These are phyloP conservation scores for Drosophila pachea DNA, from an alignment of 1,140 invertebrate genomes.

Conservation along the genomic window DNA sequence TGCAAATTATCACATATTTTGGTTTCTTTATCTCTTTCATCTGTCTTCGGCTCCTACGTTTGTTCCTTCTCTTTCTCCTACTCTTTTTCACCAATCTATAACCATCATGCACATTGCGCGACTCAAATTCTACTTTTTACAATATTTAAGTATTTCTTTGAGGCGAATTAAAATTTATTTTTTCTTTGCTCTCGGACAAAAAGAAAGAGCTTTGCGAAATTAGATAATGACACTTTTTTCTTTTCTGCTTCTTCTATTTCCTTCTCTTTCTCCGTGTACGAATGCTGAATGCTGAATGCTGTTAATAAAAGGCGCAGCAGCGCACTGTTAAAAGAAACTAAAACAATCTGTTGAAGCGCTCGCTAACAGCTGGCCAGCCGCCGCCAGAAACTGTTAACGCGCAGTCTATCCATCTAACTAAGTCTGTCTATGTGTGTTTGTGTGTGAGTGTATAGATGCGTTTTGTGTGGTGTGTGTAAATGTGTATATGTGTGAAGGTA, in stretches of 20 bases:
- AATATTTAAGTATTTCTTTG: slow-evolving; percentile 66
- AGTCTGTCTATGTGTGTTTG: slow-evolving; percentile 30
- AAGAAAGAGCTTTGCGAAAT: slow-evolving; percentile 40
- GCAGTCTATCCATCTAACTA: slow-evolving; percentile 49
- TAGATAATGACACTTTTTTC: slow-evolving; percentile 8
- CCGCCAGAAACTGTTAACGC: slow-evolving; percentile 55
- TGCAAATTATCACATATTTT: slow-evolving; percentile 77
- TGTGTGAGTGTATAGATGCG: slow-evolving; percentile 24
- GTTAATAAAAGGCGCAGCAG: slow-evolving; percentile 47
- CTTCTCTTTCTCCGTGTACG: background rate
- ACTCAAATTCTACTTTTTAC: slow-evolving; percentile 64
- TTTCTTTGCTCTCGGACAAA: slow-evolving; percentile 18
- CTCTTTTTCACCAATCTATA: slow-evolving; percentile 16
- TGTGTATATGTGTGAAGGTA: slow-evolving; percentile 46
- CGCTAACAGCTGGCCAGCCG: slow-evolving; percentile 60
- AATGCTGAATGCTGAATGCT: slow-evolving; percentile 40
- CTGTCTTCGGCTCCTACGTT: slow-evolving; percentile 15
- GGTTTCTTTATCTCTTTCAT: slow-evolving; percentile 47
- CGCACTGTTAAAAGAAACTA: slow-evolving; percentile 44
- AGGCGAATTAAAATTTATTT: slow-evolving; percentile 32
- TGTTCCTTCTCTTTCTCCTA: slow-evolving; percentile 19
- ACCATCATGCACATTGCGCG: slow-evolving; percentile 13
- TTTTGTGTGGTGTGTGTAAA: too few species aligned
- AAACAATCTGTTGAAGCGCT: slow-evolving; percentile 30
- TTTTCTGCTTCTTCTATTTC: background rate